These are phyloP conservation scores for Leucophenga montana DNA, from an alignment of 2,888 invertebrate species.

Conservation along the genomic window DNA sequence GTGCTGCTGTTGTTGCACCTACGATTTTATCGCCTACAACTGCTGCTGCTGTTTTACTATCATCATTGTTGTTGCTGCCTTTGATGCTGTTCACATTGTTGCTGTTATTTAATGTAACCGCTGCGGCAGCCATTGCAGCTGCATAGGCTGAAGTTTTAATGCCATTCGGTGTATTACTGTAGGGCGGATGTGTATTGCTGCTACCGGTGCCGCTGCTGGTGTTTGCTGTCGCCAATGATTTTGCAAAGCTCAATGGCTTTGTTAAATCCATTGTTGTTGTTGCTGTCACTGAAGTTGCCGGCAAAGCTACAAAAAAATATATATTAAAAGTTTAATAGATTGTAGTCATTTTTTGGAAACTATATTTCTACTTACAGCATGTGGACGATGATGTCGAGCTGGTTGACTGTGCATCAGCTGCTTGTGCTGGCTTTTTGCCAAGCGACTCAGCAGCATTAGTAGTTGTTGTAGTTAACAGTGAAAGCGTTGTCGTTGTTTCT, in stretches of 20 bases:
- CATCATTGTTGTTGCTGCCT: neutral
- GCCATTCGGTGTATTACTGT: constrained; percentile 45
- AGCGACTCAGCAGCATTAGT: neutral
- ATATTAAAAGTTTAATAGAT: neutral
- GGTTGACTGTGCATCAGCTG: neutral
- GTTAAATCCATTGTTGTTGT: constrained; percentile 19
- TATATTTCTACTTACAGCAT: no score
- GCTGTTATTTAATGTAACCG: constrained; percentile 42
- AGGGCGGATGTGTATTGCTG: constrained; percentile 14
- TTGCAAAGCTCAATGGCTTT: neutral
- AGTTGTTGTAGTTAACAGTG: neutral
- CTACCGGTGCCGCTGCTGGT: constrained; percentile 12
- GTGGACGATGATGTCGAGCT: neutral
- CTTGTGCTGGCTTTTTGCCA: neutral
- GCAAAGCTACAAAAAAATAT: neutral
- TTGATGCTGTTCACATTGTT: neutral
- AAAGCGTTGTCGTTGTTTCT: neutral
- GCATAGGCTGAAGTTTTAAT: constrained; percentile 48
- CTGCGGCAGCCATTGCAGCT: constrained; percentile 43
- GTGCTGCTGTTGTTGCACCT: neutral
- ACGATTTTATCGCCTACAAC: constrained; percentile 28
- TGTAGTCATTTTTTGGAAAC: no score
- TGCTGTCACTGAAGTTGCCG: constrained; percentile 3
- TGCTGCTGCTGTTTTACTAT: constrained; percentile 32
- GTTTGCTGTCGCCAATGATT: constrained; percentile 19